A percentile compares a stretch with the other conserved stretches of the same genome.
These are phyloP conservation scores for Strix aluco DNA, from an alignment of 2,113 vertebrate species.

Conservation along the genomic window DNA sequence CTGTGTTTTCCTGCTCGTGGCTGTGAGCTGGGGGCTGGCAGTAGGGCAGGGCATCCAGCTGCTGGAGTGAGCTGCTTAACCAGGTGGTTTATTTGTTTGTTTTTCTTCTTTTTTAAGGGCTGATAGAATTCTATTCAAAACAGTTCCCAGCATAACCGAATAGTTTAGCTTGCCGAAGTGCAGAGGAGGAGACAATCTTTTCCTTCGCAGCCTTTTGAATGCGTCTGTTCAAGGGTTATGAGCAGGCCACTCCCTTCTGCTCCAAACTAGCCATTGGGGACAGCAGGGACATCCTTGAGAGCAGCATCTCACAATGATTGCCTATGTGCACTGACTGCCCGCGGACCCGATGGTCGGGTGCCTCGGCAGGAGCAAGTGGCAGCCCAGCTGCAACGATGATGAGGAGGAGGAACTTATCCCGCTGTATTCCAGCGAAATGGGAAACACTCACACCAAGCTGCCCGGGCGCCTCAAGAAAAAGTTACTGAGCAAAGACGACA, in stretches of 20 bases:
- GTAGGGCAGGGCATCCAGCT: not conserved
- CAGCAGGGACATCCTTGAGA: slow-evolving; percentile 65
- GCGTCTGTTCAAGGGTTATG: not conserved
- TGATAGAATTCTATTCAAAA: not conserved
- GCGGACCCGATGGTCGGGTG: slow-evolving; percentile 78
- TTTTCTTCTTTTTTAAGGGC: not conserved
- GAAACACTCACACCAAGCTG: slow-evolving; percentile 72
- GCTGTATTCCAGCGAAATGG: slow-evolving; percentile 75
- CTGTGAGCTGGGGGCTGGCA: not conserved
- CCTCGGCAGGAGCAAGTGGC: slow-evolving; percentile 76
- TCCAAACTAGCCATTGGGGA: slow-evolving; percentile 58
- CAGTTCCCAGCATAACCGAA: not conserved
- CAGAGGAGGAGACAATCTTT: not conserved
- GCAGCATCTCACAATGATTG: slow-evolving; percentile 78
- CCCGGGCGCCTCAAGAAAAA: slow-evolving; percentile 75
- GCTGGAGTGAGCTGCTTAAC: not conserved
- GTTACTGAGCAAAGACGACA: slow-evolving; percentile 77
- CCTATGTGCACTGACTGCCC: slow-evolving; percentile 82
- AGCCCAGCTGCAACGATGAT: slow-evolving; percentile 76
- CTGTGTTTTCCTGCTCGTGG: not conserved
- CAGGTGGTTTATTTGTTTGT: not conserved
- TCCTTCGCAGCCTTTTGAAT: not conserved
- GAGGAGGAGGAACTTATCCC: slow-evolving; percentile 72
- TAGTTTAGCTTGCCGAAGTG: not conserved
- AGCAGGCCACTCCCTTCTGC: slow-evolving; percentile 63